phyloP scores from a whole-genome alignment of 2,888 invertebrate genomes.

The Rhagonycha lutea region DNA sequence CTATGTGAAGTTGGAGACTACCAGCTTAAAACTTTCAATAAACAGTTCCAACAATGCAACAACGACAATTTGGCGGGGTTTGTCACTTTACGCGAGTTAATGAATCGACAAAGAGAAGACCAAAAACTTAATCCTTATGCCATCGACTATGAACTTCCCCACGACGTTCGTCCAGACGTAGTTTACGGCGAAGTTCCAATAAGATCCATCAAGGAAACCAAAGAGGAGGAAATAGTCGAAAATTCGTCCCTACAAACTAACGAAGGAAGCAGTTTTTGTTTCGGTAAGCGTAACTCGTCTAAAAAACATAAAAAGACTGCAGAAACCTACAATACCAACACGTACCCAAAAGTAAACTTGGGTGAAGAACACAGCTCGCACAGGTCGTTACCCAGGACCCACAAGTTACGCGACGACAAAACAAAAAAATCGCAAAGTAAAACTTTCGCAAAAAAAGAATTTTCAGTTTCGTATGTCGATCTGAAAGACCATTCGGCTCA shows the following conservation, averaged over 20 bases:
- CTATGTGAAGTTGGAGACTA: conserved; percentile 64
- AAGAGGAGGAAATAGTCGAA: not conserved
- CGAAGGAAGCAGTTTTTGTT: conserved; percentile 46
- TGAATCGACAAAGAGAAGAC: conserved; percentile 79
- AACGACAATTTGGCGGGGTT: conserved; percentile 68
- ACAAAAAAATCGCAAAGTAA: conserved; percentile 3
- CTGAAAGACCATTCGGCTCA: conserved; percentile 41
- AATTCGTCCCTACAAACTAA: conserved; percentile 10
- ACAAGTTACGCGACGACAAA: conserved; percentile 12
- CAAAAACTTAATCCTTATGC: conserved; percentile 56
- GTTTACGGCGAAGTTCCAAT: conserved; percentile 58
- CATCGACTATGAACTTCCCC: conserved; percentile 42
- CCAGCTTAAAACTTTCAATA: conserved; percentile 46
- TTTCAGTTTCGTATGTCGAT: conserved; percentile 34
- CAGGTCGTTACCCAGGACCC: conserved; percentile 49
- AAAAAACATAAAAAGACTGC: conserved; percentile 44
- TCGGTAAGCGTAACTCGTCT: conserved; percentile 51
- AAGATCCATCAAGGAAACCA: conserved; percentile 39
- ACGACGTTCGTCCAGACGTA: conserved; percentile 59
- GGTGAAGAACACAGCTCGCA: conserved; percentile 44
- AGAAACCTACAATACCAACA: conserved; percentile 42
- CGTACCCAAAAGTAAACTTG: conserved; percentile 47
- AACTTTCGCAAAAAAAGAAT: conserved; percentile 25
- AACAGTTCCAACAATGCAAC: conserved; percentile 49
- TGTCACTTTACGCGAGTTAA: conserved; percentile 78